Evolutionary conservation across 2,888 invertebrate species (phyloP).

Genomic region (Phragmatobia fuliginosa): DNA sequence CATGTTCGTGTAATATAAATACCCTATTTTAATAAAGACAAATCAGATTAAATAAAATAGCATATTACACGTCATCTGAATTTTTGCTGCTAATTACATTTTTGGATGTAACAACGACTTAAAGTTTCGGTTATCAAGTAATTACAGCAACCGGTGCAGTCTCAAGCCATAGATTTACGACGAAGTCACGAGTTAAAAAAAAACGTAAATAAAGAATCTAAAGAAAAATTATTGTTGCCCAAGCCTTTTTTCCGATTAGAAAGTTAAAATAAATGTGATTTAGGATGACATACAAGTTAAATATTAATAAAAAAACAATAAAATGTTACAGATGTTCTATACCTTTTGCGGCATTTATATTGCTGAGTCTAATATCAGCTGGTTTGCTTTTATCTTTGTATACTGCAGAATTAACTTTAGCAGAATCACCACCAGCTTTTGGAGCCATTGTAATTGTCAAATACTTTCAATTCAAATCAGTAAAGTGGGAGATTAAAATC

Average conservation of each 20-base stretch:
- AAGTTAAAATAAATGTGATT: neutral
- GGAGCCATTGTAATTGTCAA: slow-evolving; percentile 72
- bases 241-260: neutral
- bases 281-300: slow-evolving; percentile 3
- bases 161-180: slow-evolving; percentile 15
- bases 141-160: neutral
- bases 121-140: neutral
- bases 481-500: slow-evolving; percentile 47
- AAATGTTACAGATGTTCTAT: slow-evolving; percentile 65
- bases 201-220: neutral
- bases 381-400: slow-evolving; percentile 98
- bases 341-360: slow-evolving; percentile 99
- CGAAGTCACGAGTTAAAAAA: slow-evolving; percentile 19
- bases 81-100: neutral
- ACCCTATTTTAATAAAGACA: neutral
- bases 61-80: neutral
- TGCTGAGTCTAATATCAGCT: slow-evolving; percentile 96
- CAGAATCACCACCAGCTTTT: slow-evolving; percentile 82
- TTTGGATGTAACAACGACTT: neutral
- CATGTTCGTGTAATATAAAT: neutral
- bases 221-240: neutral
- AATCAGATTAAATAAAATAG: neutral
- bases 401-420: slow-evolving; percentile 84
- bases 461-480: slow-evolving; percentile 20
- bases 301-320: slow-evolving; percentile 15